phyloP scores from a whole-genome alignment of 2,113 vertebrate species.

The Erythrolamprus reginae region DNA sequence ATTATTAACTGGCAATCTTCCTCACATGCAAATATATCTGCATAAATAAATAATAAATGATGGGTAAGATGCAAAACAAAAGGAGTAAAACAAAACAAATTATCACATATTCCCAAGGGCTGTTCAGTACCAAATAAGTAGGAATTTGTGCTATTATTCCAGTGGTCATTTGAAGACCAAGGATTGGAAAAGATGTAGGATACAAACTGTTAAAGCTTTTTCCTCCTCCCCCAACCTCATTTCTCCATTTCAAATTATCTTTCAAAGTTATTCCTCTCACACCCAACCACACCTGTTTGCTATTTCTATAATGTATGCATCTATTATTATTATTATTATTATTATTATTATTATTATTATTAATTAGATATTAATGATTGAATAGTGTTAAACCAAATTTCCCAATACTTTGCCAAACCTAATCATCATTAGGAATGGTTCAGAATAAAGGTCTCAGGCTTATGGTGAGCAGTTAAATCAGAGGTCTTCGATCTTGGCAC shows the following conservation, averaged over 20 bases:
- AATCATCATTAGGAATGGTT: background rate
- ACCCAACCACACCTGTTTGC: background rate
- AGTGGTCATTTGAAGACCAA: background rate
- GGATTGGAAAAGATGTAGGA: background rate
- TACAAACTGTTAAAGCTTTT: background rate
- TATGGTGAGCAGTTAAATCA: background rate
- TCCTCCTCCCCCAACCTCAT: background rate
- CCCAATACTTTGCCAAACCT: background rate
- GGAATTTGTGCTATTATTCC: background rate
- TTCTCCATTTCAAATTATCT: background rate
- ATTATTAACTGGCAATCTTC: background rate
- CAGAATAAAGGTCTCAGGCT: background rate
- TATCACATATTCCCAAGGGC: background rate
- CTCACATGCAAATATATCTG: background rate
- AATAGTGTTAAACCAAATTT: background rate
- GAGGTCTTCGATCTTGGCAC: no score
- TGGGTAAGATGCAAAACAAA: background rate
- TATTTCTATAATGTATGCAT: background rate
- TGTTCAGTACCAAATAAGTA: background rate
- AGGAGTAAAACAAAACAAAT: background rate
- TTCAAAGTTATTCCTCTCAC: no score
- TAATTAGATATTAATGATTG: no score
- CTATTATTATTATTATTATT: no score
- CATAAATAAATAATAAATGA: background rate
- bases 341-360: no score